Evolutionary conservation across 2,888 invertebrate species (phyloP), one percentile per base, ranked within the genome.

Genomic region (Cabera pusaria): DNA sequence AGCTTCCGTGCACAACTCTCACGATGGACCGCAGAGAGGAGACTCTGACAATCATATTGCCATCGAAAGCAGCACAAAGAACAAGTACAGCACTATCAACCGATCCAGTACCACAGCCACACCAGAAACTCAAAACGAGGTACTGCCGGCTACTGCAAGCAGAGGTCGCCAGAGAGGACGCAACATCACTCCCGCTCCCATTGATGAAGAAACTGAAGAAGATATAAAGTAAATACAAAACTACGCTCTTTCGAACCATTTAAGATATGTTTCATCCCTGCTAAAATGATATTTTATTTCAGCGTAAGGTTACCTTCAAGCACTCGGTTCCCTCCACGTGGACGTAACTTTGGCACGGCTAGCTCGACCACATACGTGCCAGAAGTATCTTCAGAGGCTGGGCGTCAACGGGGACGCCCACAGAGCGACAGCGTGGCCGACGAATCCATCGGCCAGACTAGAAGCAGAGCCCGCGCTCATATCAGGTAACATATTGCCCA

Each of bases 261-360:
- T n/a, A n/a, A 17, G 1, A 3, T 6, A 24, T 20, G 11, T 18
- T 19, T 5, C 4, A 1, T 5, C 1, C 5, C 1, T 28, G 5
- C 17, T 22, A 1, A 38, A 20, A 6, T 3, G 6, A 6, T 25
- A 7, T 37, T 24, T 7, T 24, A 33, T 23, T 27, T 5, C 7
- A 73, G 64, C 56, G 67, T 64, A 50, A 88, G 96, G 54, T 79
- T 96, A 48, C 96, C 96, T 1, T 91, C 93, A n/a, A 95, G 93
- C 64, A 96, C 96, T n/a, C 92, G 96, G 49, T 96, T 96, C 75
- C 95, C 95, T 44, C 94, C 95, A 23, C 93, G 93, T 40, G 92
- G 93, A 54, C 85, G 92, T 76, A 77, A 73, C 80, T 55, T 87
- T 31, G 74, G 69, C 7, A 58, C 77, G 35, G 47, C 65, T 20